Percentiles rank a stretch among this genome's conserved stretches.
Conservation (phyloP, 2,113 vertebrate genomes). For the Varanus komodoensis region DNA sequence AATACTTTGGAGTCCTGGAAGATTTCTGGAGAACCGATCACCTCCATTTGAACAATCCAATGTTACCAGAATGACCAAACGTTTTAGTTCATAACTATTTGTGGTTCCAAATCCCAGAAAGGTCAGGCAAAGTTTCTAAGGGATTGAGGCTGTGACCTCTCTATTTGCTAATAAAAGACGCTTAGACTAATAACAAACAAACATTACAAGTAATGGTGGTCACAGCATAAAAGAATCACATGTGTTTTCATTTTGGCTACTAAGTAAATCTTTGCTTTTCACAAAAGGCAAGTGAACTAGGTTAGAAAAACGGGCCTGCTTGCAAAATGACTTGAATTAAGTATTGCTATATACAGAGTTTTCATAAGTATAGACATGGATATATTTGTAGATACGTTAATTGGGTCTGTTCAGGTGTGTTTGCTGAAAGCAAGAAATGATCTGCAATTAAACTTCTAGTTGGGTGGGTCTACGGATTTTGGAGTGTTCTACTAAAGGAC, state of each 20-base stretch:
- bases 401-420: neutral
- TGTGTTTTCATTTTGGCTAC: slow-evolving; percentile 67
- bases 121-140: slow-evolving; percentile 65
- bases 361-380: neutral
- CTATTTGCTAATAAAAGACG: slow-evolving; percentile 63
- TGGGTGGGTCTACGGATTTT: neutral
- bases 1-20: slow-evolving; percentile 10
- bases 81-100: slow-evolving; percentile 48
- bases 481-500: neutral
- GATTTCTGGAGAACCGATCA: slow-evolving; percentile 17
- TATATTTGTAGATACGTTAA: slow-evolving; percentile 1
- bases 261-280: slow-evolving; percentile 67
- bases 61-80: slow-evolving; percentile 54
- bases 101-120: slow-evolving; percentile 75
- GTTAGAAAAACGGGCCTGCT: slow-evolving; percentile 74
- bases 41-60: slow-evolving; percentile 25
- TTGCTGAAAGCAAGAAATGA: slow-evolving; percentile 13
- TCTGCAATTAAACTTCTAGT: neutral
- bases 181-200: slow-evolving; percentile 69
- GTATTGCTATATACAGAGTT: slow-evolving; percentile 14
- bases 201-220: slow-evolving; percentile 67
- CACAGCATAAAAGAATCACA: slow-evolving; percentile 63
- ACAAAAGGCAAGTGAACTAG: slow-evolving; percentile 68
- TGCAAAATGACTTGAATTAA: slow-evolving; percentile 60
- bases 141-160: slow-evolving; percentile 60